These are phyloP conservation scores for Eutrigla gurnardus DNA, from an alignment of 2,797 vertebrate species.

Conservation along the genomic window DNA sequence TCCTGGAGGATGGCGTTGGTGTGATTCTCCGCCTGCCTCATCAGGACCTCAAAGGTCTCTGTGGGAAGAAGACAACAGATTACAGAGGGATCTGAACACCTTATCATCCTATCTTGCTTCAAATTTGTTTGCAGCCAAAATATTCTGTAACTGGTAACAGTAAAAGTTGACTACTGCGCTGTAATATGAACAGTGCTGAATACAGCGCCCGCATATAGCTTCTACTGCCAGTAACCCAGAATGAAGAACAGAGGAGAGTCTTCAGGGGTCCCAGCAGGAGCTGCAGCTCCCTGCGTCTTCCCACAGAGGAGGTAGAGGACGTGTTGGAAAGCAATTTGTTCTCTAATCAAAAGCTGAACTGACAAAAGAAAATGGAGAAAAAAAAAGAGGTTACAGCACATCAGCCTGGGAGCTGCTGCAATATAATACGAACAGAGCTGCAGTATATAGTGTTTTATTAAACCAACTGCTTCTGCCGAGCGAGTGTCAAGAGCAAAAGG, in stretches of 20 bases:
- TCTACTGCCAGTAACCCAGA: slow-evolving; percentile 15
- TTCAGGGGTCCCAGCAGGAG: slow-evolving; percentile 50
- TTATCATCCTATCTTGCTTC: slow-evolving; percentile 5
- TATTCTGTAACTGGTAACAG: not conserved
- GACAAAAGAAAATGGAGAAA: slow-evolving; percentile 43
- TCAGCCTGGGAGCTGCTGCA: slow-evolving; percentile 2
- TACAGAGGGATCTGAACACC: slow-evolving; percentile 18
- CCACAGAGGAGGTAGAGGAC: slow-evolving; percentile 26
- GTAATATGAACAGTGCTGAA: slow-evolving; percentile 1
- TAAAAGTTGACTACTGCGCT: not conserved
- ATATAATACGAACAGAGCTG: slow-evolving; percentile 23
- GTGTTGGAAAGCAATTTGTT: slow-evolving; percentile 48
- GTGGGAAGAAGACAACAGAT: slow-evolving; percentile 54
- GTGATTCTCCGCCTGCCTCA: slow-evolving; percentile 88
- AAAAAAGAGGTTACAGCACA: slow-evolving; percentile 27
- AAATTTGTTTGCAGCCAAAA: slow-evolving; percentile 3
- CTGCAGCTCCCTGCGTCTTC: slow-evolving; percentile 21
- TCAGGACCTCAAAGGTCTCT: slow-evolving; percentile 88
- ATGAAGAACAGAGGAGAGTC: slow-evolving; percentile 13
- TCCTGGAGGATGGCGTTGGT: slow-evolving; percentile 84
- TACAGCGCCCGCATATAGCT: not conserved
- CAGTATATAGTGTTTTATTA: slow-evolving; percentile 32
- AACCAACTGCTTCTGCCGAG: slow-evolving; percentile 20
- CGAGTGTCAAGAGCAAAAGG: not conserved
- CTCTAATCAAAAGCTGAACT: slow-evolving; percentile 53